phyloP scores from a whole-genome alignment of 2,888 invertebrate species.

The Drosophila formosana region DNA sequence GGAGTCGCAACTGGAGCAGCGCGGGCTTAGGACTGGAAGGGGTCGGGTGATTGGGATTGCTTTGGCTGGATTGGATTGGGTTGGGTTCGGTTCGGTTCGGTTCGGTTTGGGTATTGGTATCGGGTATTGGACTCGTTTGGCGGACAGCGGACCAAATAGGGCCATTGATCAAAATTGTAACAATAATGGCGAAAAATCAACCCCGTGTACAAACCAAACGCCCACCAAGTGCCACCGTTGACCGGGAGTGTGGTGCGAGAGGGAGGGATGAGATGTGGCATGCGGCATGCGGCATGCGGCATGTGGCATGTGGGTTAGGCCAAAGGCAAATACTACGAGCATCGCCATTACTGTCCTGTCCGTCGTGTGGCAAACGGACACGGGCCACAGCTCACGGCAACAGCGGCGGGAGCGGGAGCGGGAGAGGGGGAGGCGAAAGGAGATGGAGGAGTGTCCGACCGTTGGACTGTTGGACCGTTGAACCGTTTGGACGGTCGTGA shows the following conservation, averaged over 20 bases:
- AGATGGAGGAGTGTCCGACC: conserved; percentile 18
- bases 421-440: background rate
- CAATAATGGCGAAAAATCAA: conserved; percentile 83
- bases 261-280: conserved; percentile 14
- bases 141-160: conserved; percentile 72
- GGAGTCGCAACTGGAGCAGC: background rate
- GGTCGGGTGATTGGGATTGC: background rate
- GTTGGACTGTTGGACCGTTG: conserved; percentile 26
- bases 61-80: background rate
- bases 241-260: conserved; percentile 13
- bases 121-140: conserved; percentile 48
- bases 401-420: conserved; percentile 34
- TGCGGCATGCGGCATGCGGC: conserved; percentile 18
- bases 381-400: conserved; percentile 26
- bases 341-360: conserved; percentile 73
- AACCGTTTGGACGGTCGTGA: conserved; percentile 32
- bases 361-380: conserved; percentile 56
- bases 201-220: conserved; percentile 58
- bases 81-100: background rate
- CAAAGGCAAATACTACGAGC: conserved; percentile 52
- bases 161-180: conserved; percentile 82
- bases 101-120: conserved; percentile 5
- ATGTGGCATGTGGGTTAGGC: conserved; percentile 33
- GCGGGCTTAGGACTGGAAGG: background rate
- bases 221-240: conserved; percentile 38